Percentiles rank a stretch among this genome's conserved stretches.
Conservation (phyloP, 2,113 vertebrate genomes). For the Oncorhynchus clarkii region DNA sequence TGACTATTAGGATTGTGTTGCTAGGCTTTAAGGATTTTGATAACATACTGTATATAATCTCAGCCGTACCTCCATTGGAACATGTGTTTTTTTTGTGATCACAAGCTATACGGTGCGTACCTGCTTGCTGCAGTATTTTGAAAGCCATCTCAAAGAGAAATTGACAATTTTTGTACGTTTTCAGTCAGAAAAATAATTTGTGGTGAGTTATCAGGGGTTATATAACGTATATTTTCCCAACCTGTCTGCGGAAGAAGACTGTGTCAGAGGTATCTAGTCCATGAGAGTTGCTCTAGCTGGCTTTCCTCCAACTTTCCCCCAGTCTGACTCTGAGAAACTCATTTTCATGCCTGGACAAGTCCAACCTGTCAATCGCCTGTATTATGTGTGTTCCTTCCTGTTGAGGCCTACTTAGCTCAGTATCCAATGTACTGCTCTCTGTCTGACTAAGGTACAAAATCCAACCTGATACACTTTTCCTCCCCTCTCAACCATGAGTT, state of each 20-base stretch:
- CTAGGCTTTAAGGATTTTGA: too few species aligned
- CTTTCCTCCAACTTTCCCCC: not conserved
- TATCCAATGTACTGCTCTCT: not conserved
- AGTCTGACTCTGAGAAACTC: not conserved
- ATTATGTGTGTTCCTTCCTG: not conserved
- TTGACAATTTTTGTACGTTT: not conserved
- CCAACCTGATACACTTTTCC: not conserved
- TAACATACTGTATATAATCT: too few species aligned
- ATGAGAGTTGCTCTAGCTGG: not conserved
- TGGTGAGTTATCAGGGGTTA: not conserved
- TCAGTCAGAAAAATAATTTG: not conserved
- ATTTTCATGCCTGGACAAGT: constrained; percentile 6
- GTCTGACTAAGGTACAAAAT: not conserved
- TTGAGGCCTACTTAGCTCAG: not conserved
- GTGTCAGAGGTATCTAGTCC: not conserved
- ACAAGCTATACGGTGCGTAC: too few species aligned
- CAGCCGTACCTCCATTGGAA: too few species aligned
- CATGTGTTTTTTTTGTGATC: too few species aligned
- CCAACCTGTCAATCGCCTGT: not conserved
- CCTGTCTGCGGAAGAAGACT: not conserved
- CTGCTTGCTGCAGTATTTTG: too few species aligned
- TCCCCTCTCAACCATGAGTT: not conserved
- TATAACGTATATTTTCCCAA: not conserved
- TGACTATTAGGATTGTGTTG: too few species aligned
- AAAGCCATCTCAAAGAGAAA: too few species aligned